phyloP scores from a whole-genome alignment of 2,888 invertebrate genomes.

The Trichacis sp. region DNA sequence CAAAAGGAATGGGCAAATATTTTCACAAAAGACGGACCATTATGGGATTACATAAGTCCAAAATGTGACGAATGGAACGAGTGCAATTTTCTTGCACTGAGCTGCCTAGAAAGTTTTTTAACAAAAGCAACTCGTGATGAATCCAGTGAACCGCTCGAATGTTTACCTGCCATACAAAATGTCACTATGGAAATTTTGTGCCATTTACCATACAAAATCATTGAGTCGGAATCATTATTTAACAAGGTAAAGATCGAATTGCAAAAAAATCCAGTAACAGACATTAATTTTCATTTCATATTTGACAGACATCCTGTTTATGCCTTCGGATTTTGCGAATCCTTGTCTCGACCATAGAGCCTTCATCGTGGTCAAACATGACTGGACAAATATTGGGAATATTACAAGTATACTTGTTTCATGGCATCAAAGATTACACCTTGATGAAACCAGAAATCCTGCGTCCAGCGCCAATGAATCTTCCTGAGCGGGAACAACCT shows the following conservation, averaged over 20 bases:
- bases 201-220: conserved; percentile 35
- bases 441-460: conserved; percentile 50
- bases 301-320: conserved; percentile 50
- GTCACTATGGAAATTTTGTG: conserved; percentile 45
- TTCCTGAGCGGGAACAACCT: conserved; percentile 57
- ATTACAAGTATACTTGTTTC: conserved; percentile 58
- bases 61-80: conserved; percentile 49
- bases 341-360: conserved; percentile 43
- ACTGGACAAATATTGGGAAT: conserved; percentile 60
- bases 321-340: conserved; percentile 54
- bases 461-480: conserved; percentile 61
- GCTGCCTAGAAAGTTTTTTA: conserved; percentile 58
- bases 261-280: neutral
- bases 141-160: conserved; percentile 44
- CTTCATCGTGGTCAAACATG: conserved; percentile 44
- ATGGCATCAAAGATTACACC: conserved; percentile 57
- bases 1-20: conserved; percentile 53
- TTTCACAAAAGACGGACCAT: conserved; percentile 46
- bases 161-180: conserved; percentile 46
- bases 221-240: conserved; percentile 41
- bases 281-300: conserved; percentile 10
- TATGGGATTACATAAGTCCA: conserved; percentile 47
- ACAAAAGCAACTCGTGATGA: conserved; percentile 44
- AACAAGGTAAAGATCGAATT: conserved; percentile 47
- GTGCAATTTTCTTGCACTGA: conserved; percentile 52